Base-by-base conservation (phyloP, 2,888 invertebrate species). In the Serrognathus titanus region DNA sequence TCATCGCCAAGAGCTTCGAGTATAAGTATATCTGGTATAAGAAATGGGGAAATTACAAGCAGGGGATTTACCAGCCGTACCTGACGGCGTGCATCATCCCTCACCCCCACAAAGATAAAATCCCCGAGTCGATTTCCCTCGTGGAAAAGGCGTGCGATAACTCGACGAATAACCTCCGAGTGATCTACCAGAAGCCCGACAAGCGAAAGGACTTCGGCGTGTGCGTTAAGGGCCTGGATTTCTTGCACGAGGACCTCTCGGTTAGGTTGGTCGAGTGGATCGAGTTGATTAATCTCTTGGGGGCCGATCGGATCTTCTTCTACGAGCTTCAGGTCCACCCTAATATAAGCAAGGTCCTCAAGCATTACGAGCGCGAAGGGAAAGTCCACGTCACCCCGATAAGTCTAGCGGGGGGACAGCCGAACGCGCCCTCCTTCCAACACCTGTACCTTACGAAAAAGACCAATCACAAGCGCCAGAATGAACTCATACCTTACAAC, bases 401-500 rank as follows among this genome's bases (percentile, higher is more conserved):
- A 39, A 91, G 92, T 4, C 78, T 96, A 61, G 93, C 95, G 0
- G 94, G 94, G 8, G 92, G 92, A 0, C 92, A 93, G 72, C 95
- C 95, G 0, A 95, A 95, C 76, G 85, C 91, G 39, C 92, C 94
- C 0, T 88, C 89, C 0, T 88, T 94, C 69, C 92, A 93, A 74
- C 93, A 94, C 76, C 83, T 93, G 78, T 96, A 93, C 73, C 82
- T 96, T 50, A 90, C 90, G 55, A 92, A 92, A 74, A 95, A 94
- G 78, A 88, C 92, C 35, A 94, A 93, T 70, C 92, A 95, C 79
- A 97, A 97, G 78, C 83, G 96, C 10, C 92, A 95, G 76, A 94
- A 95, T 79, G 97, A 97, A 78, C 83, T 97, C 58, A 92, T 97
- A 67, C 95, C 96, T 9, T 97, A 97, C 81, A 97, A 97, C 77